phyloP scores from a whole-genome alignment of 2,797 vertebrate species.

The Trichosurus vulpecula region DNA sequence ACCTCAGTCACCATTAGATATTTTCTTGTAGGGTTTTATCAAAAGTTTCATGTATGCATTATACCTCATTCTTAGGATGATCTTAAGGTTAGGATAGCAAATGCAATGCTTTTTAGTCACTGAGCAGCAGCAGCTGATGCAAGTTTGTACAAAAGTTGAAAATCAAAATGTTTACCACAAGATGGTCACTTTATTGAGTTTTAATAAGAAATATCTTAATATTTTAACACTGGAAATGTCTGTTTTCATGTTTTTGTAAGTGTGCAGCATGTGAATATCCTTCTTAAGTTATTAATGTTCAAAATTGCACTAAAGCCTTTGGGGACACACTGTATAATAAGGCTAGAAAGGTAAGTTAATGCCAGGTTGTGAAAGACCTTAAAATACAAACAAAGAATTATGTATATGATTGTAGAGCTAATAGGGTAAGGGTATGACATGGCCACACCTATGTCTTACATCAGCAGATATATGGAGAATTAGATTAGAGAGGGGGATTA shows the following conservation, averaged over 20 bases:
- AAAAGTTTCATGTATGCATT: neutral
- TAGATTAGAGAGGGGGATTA: neutral
- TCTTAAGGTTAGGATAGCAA: neutral
- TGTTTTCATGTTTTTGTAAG: neutral
- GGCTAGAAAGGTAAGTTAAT: neutral
- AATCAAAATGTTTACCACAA: neutral
- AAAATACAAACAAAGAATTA: neutral
- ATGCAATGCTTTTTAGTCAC: neutral
- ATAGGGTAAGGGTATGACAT: neutral
- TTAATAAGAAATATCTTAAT: no score
- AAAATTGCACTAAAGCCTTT: neutral
- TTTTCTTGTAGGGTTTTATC: neutral
- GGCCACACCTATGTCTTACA: neutral
- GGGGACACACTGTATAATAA: neutral
- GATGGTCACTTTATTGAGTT: no score
- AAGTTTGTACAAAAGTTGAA: neutral
- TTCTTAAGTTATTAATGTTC: neutral
- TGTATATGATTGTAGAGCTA: neutral
- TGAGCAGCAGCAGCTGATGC: neutral
- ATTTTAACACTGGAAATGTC: neutral
- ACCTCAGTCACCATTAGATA: neutral
- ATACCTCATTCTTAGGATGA: neutral
- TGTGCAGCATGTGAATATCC: neutral
- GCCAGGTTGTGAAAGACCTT: neutral
- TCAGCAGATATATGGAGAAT: neutral